Conservation (phyloP, 1,140 invertebrate species). For the Cydia amplana region DNA sequence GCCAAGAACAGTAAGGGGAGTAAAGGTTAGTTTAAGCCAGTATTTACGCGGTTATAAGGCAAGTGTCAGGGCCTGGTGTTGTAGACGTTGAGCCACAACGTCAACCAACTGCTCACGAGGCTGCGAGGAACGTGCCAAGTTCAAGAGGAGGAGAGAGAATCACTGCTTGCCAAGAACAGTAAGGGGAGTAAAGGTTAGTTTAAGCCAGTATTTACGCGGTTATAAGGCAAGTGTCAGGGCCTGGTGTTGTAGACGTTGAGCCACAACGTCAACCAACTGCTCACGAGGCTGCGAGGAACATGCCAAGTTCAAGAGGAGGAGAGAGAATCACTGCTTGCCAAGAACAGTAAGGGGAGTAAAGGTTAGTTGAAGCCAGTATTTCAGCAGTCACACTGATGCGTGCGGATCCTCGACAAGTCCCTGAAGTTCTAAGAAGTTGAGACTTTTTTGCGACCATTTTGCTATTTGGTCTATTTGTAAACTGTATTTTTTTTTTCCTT, state of each 20-base stretch:
- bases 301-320: slow-evolving; percentile 95
- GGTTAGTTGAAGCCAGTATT: not conserved
- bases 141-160: slow-evolving; percentile 92
- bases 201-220: not conserved
- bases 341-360: slow-evolving; percentile 46
- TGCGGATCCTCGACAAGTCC: too few relatives aligned
- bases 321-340: slow-evolving; percentile 84
- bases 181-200: slow-evolving; percentile 40
- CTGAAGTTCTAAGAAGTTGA: too few relatives aligned
- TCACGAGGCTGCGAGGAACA: slow-evolving; percentile 88
- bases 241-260: slow-evolving; percentile 78
- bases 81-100: slow-evolving; percentile 91
- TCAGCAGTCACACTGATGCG: too few relatives aligned
- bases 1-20: slow-evolving; percentile 50
- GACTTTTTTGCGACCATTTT: too few relatives aligned
- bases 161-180: slow-evolving; percentile 78
- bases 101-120: slow-evolving; percentile 88
- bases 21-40: not conserved
- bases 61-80: slow-evolving; percentile 90
- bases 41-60: too few relatives aligned
- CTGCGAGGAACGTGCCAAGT: slow-evolving; percentile 92
- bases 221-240: not conserved
- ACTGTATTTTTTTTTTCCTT: too few relatives aligned
- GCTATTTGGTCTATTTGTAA: too few relatives aligned
- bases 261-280: slow-evolving; percentile 89